Percentiles rank a stretch among this genome's conserved stretches.
phyloP scores from a whole-genome alignment of 23 tunicate genomes.

The Trididemnum nubilum region DNA sequence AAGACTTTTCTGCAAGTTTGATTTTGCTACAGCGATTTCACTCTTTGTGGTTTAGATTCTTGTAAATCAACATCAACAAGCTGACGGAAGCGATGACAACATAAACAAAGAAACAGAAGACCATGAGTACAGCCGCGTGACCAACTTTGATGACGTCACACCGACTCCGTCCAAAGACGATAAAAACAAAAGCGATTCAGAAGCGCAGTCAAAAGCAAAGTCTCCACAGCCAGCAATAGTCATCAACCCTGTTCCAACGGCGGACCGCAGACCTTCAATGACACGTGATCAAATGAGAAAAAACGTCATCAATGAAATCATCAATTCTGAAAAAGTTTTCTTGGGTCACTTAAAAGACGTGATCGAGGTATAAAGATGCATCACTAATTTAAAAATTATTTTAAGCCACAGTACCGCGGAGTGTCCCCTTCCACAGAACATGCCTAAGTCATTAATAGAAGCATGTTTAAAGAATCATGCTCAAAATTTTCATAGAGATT shows the following conservation, averaged over 20 bases:
- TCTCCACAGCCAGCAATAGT: slow-evolving; percentile 23
- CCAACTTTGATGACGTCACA: slow-evolving; percentile 7
- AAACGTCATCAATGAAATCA: slow-evolving; percentile 84
- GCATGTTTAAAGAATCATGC: no score
- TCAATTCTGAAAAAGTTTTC: slow-evolving; percentile 76
- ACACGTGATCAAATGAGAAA: slow-evolving; percentile 47
- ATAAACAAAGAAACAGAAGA: slow-evolving; percentile 20
- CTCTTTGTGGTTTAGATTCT: slow-evolving; percentile 30
- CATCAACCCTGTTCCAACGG: slow-evolving; percentile 9
- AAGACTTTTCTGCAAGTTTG: no score
- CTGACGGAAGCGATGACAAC: slow-evolving; percentile 33
- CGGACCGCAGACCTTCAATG: not conserved
- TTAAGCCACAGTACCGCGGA: no score
- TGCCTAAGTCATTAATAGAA: no score
- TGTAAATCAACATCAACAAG: slow-evolving; percentile 52
- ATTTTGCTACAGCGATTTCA: no score
- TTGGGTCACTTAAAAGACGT: slow-evolving; percentile 81
- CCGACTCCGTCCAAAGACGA: not conserved
- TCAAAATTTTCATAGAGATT: no score
- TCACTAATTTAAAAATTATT: no score
- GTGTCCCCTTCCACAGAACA: no score
- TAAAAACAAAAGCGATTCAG: not conserved
- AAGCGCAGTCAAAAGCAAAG: not conserved
- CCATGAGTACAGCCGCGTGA: slow-evolving; percentile 40
- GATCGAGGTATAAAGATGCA: no score